These are phyloP conservation scores for Heliconius hewitsoni DNA, from an alignment of 1,140 invertebrate genomes.

Conservation along the genomic window DNA sequence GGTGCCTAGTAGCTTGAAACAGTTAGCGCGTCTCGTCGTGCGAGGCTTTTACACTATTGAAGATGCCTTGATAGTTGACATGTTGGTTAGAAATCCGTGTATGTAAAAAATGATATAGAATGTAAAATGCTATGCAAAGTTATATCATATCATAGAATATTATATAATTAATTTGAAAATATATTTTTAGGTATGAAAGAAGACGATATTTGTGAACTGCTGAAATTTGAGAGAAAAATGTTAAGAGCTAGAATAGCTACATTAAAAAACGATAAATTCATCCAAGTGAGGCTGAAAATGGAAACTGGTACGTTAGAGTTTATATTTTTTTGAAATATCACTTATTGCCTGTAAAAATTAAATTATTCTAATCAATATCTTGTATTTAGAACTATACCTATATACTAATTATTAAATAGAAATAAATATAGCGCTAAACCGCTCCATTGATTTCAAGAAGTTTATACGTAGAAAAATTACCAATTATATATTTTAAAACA, in stretches of 20 bases:
- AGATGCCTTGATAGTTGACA: constrained; percentile 96
- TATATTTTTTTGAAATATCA: not conserved
- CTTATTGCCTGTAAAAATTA: too few relatives aligned
- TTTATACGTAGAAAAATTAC: not conserved
- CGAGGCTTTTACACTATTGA: constrained; percentile 96
- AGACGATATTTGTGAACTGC: constrained; percentile 95
- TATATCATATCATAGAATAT: not conserved
- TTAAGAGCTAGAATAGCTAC: constrained; percentile 92
- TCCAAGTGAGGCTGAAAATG: constrained; percentile 95
- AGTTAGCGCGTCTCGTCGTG: constrained; percentile 93
- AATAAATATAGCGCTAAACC: too few relatives aligned
- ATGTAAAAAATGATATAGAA: constrained; percentile 61
- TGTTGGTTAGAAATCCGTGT: constrained; percentile 96
- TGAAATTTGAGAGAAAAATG: constrained; percentile 98
- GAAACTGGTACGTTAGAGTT: constrained; percentile 86
- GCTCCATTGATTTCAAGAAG: not conserved
- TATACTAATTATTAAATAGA: too few relatives aligned
- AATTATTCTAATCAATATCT: too few relatives aligned
- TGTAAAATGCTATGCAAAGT: constrained; percentile 5
- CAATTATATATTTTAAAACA: constrained; percentile 25
- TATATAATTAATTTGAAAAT: constrained; percentile 1
- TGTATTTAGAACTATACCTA: too few relatives aligned
- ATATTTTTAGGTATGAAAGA: constrained; percentile 92
- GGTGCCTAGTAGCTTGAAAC: constrained; percentile 94
- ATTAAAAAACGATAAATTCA: constrained; percentile 95